These are phyloP conservation scores for Danaus plexippus DNA, from an alignment of 1,140 invertebrate species.

Conservation along the genomic window DNA sequence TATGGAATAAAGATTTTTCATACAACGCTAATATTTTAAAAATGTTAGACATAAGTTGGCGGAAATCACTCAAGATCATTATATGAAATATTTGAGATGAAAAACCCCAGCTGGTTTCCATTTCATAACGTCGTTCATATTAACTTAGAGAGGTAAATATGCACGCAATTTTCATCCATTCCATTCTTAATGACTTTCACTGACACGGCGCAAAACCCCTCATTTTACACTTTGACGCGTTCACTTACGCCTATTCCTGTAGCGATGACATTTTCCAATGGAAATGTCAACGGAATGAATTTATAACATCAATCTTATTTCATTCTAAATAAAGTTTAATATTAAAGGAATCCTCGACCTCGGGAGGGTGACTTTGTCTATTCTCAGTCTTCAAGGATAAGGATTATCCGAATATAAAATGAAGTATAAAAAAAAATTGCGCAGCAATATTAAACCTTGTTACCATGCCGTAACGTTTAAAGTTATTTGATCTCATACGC, in stretches of 20 bases:
- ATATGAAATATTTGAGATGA: slow-evolving; percentile 22
- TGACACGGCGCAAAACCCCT: slow-evolving; percentile 68
- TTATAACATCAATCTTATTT: slow-evolving; percentile 29
- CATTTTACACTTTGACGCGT: slow-evolving; percentile 72
- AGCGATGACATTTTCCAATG: slow-evolving; percentile 64
- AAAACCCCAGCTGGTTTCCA: slow-evolving; percentile 38
- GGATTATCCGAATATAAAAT: slow-evolving; percentile 40
- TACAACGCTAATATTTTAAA: too few species aligned
- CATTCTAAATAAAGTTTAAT: slow-evolving; percentile 40
- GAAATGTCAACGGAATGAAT: slow-evolving; percentile 35
- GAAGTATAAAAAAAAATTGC: slow-evolving; percentile 25
- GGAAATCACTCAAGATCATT: slow-evolving; percentile 19
- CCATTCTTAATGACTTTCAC: slow-evolving; percentile 69
- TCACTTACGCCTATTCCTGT: slow-evolving; percentile 65
- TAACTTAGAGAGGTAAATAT: slow-evolving; percentile 66
- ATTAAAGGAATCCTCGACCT: slow-evolving; percentile 22
- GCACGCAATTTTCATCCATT: slow-evolving; percentile 69
- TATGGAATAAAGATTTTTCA: too few species aligned
- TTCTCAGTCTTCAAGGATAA: slow-evolving; percentile 62
- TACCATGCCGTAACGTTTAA: slow-evolving; percentile 16
- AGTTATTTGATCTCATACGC: slow-evolving; percentile 12
- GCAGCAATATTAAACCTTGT: slow-evolving; percentile 31
- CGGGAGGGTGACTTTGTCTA: slow-evolving; percentile 58
- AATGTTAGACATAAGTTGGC: too few species aligned
- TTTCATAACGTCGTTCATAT: slow-evolving; percentile 60